Evolutionary conservation across 2,888 invertebrate genomes (phyloP).

Genomic region (Cheilosia variabilis): DNA sequence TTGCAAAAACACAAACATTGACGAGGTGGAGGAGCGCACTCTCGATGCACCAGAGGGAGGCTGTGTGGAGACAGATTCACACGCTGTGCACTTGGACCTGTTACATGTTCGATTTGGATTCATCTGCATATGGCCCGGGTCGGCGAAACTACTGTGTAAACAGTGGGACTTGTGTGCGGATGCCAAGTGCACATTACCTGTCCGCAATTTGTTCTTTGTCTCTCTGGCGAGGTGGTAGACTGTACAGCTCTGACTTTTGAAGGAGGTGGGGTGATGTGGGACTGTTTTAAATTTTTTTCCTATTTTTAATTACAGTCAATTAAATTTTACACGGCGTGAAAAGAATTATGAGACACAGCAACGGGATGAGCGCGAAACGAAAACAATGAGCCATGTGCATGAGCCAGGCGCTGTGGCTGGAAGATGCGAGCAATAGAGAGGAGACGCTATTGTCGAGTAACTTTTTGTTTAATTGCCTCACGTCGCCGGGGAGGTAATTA

Average conservation of each 20-base stretch:
- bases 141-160: slow-evolving; percentile 66
- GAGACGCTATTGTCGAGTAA: slow-evolving; percentile 52
- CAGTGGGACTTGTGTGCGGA: slow-evolving; percentile 38
- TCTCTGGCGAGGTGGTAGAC: slow-evolving; percentile 49
- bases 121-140: slow-evolving; percentile 68
- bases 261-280: slow-evolving; percentile 7
- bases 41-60: slow-evolving; percentile 10
- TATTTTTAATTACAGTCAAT: slow-evolving; percentile 74
- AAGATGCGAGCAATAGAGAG: slow-evolving; percentile 15
- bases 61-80: slow-evolving; percentile 24
- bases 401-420: not conserved
- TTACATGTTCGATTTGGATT: slow-evolving; percentile 68
- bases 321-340: slow-evolving; percentile 76
- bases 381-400: slow-evolving; percentile 70
- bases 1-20: slow-evolving; percentile 20
- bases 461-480: slow-evolving; percentile 62
- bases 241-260: not conserved
- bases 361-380: slow-evolving; percentile 63
- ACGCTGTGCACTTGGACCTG: slow-evolving; percentile 72
- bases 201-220: slow-evolving; percentile 75
- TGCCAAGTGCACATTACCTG: slow-evolving; percentile 71
- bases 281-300: not conserved
- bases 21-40: slow-evolving; percentile 46
- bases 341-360: slow-evolving; percentile 70
- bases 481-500: slow-evolving; percentile 62